Evolutionary conservation across 2,113 vertebrate species (phyloP).

Genomic region (Sceloporus undulatus): DNA sequence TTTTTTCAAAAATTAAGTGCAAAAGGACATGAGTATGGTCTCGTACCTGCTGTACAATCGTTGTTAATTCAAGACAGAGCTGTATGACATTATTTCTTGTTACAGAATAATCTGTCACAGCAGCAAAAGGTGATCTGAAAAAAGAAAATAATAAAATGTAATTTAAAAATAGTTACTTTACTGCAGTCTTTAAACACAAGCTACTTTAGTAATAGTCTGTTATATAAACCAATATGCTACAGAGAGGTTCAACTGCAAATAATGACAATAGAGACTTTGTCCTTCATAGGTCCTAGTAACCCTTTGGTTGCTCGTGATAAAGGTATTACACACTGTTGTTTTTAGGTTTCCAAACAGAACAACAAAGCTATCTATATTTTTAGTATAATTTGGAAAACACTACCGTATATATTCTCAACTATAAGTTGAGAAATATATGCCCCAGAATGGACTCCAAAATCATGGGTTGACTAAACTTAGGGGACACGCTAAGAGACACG

Average conservation of each 20-base stretch:
- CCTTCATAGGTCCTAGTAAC: background rate
- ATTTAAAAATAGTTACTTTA: slow-evolving; percentile 21
- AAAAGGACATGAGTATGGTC: slow-evolving; percentile 45
- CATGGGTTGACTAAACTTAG: too few relatives aligned
- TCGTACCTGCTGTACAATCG: slow-evolving; percentile 96
- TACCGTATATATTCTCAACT: too few relatives aligned
- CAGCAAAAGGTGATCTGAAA: slow-evolving; percentile 96
- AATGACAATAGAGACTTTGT: background rate
- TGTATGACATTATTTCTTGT: slow-evolving; percentile 99
- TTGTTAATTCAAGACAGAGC: slow-evolving; percentile 98
- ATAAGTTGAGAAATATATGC: too few relatives aligned
- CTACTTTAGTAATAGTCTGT: slow-evolving; percentile 7
- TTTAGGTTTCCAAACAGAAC: background rate
- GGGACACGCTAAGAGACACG: too few relatives aligned
- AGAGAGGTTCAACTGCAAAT: slow-evolving; percentile 3
- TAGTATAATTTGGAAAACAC: background rate
- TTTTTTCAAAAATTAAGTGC: slow-evolving; percentile 11
- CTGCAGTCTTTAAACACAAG: background rate
- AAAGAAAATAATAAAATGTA: slow-evolving; percentile 53
- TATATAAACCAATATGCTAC: background rate
- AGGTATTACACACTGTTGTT: background rate
- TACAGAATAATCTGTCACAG: slow-evolving; percentile 97
- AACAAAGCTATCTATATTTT: background rate
- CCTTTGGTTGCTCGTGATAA: background rate
- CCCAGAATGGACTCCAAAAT: too few relatives aligned